phyloP scores from a whole-genome alignment of 2,888 invertebrate species.

The Cosmia trapezina region DNA sequence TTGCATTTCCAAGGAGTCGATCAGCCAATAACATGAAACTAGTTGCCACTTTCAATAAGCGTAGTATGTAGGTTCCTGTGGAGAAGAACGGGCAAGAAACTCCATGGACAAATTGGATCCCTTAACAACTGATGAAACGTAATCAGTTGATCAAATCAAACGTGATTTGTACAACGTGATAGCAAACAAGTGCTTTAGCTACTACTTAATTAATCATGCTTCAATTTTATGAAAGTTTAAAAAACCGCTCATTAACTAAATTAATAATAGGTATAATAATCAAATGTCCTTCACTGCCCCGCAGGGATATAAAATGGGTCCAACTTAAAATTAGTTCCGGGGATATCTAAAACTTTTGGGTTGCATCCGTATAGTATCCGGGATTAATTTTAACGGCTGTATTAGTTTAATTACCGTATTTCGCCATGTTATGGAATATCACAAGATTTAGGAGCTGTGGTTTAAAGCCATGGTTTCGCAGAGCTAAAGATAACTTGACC shows the following conservation, averaged over 20 bases:
- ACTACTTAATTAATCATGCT: not conserved
- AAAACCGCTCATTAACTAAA: slow-evolving; percentile 39
- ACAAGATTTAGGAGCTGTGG: slow-evolving; percentile 40
- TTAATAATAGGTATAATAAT: slow-evolving; percentile 62
- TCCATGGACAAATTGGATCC: not conserved
- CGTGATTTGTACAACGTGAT: not conserved
- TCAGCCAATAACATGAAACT: not conserved
- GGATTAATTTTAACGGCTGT: slow-evolving; percentile 73
- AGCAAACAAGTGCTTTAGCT: not conserved
- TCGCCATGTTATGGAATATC: slow-evolving; percentile 28
- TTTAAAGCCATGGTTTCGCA: slow-evolving; percentile 4
- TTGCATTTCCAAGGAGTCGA: not conserved
- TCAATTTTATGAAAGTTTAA: slow-evolving; percentile 25
- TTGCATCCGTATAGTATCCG: slow-evolving; percentile 72
- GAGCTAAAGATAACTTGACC: slow-evolving; percentile 19
- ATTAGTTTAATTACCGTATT: slow-evolving; percentile 58
- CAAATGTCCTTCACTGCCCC: slow-evolving; percentile 69
- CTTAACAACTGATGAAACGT: not conserved
- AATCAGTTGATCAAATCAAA: too few species aligned
- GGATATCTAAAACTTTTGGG: slow-evolving; percentile 80
- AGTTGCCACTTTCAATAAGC: not conserved
- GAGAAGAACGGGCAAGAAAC: not conserved
- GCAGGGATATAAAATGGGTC: slow-evolving; percentile 71
- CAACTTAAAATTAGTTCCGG: slow-evolving; percentile 78
- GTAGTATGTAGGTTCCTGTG: not conserved